A percentile compares a stretch with the other conserved stretches of the same genome.
phyloP scores from a whole-genome alignment of 1,140 invertebrate genomes.

The Bradysia coprophila region DNA sequence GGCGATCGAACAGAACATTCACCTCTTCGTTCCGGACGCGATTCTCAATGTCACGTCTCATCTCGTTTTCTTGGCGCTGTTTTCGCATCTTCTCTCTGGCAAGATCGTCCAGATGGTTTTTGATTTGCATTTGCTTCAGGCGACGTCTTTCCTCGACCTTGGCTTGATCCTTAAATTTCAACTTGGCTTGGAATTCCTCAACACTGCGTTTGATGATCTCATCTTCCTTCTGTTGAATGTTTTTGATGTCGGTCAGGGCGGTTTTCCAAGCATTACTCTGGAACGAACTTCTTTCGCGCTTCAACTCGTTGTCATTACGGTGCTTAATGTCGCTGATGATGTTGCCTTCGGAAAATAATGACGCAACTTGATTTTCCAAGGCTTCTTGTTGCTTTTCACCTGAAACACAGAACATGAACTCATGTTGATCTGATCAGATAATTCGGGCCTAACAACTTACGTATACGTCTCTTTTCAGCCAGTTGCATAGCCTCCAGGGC shows the following conservation, averaged over 20 bases:
- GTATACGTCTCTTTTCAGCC: conserved; percentile 11
- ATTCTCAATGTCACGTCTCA: conserved; percentile 14
- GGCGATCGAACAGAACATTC: conserved; percentile 20
- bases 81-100: conserved; percentile 5
- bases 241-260: conserved; percentile 3
- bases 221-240: conserved; percentile 10
- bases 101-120: conserved; percentile 4
- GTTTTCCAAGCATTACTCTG: no score
- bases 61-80: conserved; percentile 8
- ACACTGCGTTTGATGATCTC: conserved; percentile 19
- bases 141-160: conserved; percentile 13
- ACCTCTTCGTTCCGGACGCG: conserved; percentile 14
- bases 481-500: conserved; percentile 16
- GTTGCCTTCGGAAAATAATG: neutral
- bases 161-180: conserved; percentile 18
- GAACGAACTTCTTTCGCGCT: no score
- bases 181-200: conserved; percentile 12
- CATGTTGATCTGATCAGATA: neutral
- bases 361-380: neutral
- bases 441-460: no score
- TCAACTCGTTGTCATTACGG: no score
- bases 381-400: neutral
- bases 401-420: neutral
- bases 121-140: conserved; percentile 9
- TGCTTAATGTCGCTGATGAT: neutral